Base-by-base conservation (phyloP, 2,113 vertebrate genomes). In the Cyprinodon variegatus region DNA sequence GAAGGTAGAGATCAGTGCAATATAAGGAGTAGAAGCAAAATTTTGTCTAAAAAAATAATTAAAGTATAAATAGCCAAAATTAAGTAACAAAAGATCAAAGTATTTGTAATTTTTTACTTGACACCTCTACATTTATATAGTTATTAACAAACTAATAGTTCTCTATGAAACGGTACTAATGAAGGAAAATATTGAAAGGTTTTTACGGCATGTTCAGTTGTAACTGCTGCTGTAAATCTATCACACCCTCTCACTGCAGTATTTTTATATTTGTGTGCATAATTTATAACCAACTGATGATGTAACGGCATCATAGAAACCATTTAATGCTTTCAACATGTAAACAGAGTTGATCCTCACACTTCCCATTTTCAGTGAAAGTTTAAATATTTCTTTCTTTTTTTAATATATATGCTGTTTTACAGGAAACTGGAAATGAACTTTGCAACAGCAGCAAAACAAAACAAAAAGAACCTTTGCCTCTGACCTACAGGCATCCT, bases 341-440 rank as follows among this genome's bases (percentile, higher is more conserved):
- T 10, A 68, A 59, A 41, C 36, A 50, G 14, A 4, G 9, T 40
- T 29, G 46, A 67, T 1, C 12, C 12, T 45, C 20, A 3, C 14
- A 60, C 68, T 67, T 70, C 53, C 64, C 11, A 12, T 83, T 67
- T 15, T 22, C 3, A 5, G 2, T 60, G 17, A 39, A 22, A 79
- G 29, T 12, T 12, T 41, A 22, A 0, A 14, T 4, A n/a, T 2
- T 36, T 29, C 29, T 29, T 29, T 29, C 29, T 29, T 1, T 29
- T 29, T 29, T 29, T 1, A 29, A 29, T 29, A 29, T 29, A 29
- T 29, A 20, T 43, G 4, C 29, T 66, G 62, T 17, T 59, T 60
- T 40, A 29, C 29, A 29, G 29, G 20, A 8, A n/a, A n/a, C 53
- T 7, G 3, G 3, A 59, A 4, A 59, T 17, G 4, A 59, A 59